Base-by-base conservation (phyloP, 2,113 vertebrate genomes). In the Gymnarchus niloticus region DNA sequence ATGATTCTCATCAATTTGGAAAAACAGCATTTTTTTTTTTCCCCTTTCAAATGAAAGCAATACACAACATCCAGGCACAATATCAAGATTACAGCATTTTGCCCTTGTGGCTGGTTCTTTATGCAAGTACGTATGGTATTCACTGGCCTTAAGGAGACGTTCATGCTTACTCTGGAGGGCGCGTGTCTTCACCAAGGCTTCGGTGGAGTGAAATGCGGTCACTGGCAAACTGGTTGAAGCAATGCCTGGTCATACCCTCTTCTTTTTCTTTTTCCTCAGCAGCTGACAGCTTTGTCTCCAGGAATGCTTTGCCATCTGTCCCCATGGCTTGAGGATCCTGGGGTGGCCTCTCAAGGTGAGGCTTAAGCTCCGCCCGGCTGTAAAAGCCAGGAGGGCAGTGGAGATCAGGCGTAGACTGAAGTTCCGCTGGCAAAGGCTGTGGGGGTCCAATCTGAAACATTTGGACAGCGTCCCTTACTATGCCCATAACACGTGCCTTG, bases 141-240 rank as follows among this genome's bases (percentile, higher is more conserved):
- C n/a, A n/a, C n/a, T n/a, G n/a, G n/a, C n/a, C n/a, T 41, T 73
- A 73, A 19, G 65, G 65, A 37, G 41, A 73, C 28, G n/a, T 33
- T 41, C 33, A 37, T 73, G 65, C 65, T 73, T 73, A 99, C 98
- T 99, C 98, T 1, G 95, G 95, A 0, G 97, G 96, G 69, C 98
- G 93, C 0, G 95, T 97, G 94, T 99, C 98, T 0, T 97, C 96
- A 17, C 98, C 98, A 65, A 99, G 94, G 37, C 95, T 93, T 0
- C 98, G 94, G 89, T 98, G 97, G 49, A 99, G 94, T 0, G 98
- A 99, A 92, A 99, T 97, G 54, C 92, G 96, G 90, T 98, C 98
- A 33, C 96, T 98, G 91, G 97, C 97, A 86, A 96, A 99, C 91
- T 97, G 96, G 80, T 99, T 99, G 93, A 99, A 99, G 85, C 98